Base-by-base conservation (phyloP, 2,888 invertebrate species). In the Diaphora mendica region DNA sequence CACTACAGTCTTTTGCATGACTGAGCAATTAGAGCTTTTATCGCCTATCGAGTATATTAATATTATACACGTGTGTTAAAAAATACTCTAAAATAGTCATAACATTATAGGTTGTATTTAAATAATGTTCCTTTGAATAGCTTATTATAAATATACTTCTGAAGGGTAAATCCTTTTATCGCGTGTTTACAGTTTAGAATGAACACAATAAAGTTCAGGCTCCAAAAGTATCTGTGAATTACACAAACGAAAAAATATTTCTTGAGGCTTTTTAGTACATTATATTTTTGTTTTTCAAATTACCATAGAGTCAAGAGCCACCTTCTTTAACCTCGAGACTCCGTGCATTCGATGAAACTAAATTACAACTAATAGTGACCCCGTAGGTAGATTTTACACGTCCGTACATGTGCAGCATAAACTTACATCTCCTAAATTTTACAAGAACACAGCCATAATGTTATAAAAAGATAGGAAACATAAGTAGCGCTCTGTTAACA, bases 401-500 rank as follows among this genome's bases (percentile, higher is more conserved):
- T 35, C 5, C 13, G 4, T 69, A 11, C 35, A 39, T 35, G 13
- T 26, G 39, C 8, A 35, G 33, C 68, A 48, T 11, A 33, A 35
- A 55, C 35, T n/a, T 69, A 70, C 72, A 74, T 74, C 77, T 86
- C 82, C 79, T 85, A 83, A 85, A 85, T 87, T 85, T 80, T 81
- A 79, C 20, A 30, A 62, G 62, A 42, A n/a, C 26, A 59, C 17
- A 62, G 42, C n/a, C 62, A 26, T 62, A 0, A 68, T 64, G 26
- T 48, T 33, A 9, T 48, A 64, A 35, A 73, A 75, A 74, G 80
- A 65, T 83, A 85, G 83, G 81, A 87, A 87, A 85, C 79, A 85
- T 86, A 82, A 83, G 80, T 62, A 72, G 72, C 70, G 75, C 75
- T 70, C 78, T 81, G 82, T 83, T 86, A 88, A 84, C 83, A 82